Evolutionary conservation across 2,888 invertebrate species (phyloP), one percentile per base, ranked within the genome.

Genomic region (Zaprionus obscuricornis): DNA sequence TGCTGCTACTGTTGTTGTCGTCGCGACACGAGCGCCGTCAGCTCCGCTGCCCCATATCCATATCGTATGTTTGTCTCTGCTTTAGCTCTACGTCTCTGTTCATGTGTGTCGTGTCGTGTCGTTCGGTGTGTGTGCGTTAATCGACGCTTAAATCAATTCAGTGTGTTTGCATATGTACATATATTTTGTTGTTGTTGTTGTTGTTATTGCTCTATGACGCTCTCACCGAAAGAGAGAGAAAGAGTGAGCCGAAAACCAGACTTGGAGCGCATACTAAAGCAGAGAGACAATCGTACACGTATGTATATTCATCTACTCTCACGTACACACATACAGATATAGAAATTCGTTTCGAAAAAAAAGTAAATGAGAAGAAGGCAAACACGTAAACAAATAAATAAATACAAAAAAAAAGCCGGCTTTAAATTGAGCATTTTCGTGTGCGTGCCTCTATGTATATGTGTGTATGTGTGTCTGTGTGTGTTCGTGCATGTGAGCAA

Each of bases 121-220:
- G 17, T 29, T 26, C 7, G 36, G 36, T 49, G 22, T 62, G 75
- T 79, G 49, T 79, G 76, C 52, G 76, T 85, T 81, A 83, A 85
- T 85, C 81, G 74, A 68, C 85, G 76, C 84, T 85, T 85, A 74
- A 85, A 71, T 83, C 71, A 74, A 75, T 79, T 79, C 81, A 46
- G 56, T 64, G 63, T 79, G 54, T 71, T 75, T 85, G 70, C 77
- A 81, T 82, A 78, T 64, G 43, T 42, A 51, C 29, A 42, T 40
- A 37, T 43, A 10, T 26, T 16, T n/a, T n/a, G n/a, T n/a, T n/a
- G n/a, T n/a, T 29, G 18, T 40, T 16, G 29, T 16, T 55, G 31
- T 55, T 52, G 31, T 36, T 36, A 26, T 47, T 39, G 24, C 24
- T 55, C 36, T 45, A 11, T 14, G 39, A 20, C 33, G 29, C 40